These are phyloP conservation scores for Diogma glabrata DNA, from an alignment of 2,888 invertebrate genomes.

Conservation along the genomic window DNA sequence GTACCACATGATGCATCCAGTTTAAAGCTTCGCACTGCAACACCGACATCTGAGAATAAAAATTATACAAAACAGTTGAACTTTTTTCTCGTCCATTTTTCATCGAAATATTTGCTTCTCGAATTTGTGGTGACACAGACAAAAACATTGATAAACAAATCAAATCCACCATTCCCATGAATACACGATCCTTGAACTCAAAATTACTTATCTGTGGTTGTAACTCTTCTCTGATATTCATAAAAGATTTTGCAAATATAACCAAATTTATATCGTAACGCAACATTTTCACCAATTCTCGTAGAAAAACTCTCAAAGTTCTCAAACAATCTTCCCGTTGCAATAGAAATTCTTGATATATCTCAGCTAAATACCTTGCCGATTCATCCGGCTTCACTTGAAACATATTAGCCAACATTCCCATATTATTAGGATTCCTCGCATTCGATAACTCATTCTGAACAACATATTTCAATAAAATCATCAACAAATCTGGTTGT, in stretches of 20 bases:
- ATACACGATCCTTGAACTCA: conserved; percentile 71
- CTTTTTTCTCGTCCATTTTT: conserved; percentile 40
- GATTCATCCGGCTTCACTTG: conserved; percentile 72
- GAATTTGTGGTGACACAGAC: conserved; percentile 56
- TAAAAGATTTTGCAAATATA: conserved; percentile 66
- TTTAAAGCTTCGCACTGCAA: conserved; percentile 78
- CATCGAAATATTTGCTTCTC: conserved; percentile 49
- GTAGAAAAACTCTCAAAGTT: conserved; percentile 69
- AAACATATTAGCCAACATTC: conserved; percentile 79
- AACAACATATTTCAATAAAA: conserved; percentile 80
- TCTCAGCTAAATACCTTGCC: conserved; percentile 72
- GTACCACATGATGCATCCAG: conserved; percentile 79
- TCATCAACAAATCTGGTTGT: conserved; percentile 71
- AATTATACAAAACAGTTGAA: conserved; percentile 28
- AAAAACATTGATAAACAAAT: conserved; percentile 76
- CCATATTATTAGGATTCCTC: conserved; percentile 91
- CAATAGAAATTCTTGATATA: conserved; percentile 72
- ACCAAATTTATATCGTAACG: conserved; percentile 69
- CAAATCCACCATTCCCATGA: conserved; percentile 72
- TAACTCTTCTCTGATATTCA: conserved; percentile 48
- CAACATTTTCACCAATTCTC: conserved; percentile 80
- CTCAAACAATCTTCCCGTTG: conserved; percentile 85
- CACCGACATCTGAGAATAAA: conserved; percentile 40
- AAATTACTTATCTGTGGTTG: conserved; percentile 47
- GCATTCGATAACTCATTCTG: conserved; percentile 90